Percentiles rank a stretch among this genome's conserved stretches.
Evolutionary conservation across 1,140 invertebrate genomes (phyloP).

Genomic region (Mactra quadrangularis): DNA sequence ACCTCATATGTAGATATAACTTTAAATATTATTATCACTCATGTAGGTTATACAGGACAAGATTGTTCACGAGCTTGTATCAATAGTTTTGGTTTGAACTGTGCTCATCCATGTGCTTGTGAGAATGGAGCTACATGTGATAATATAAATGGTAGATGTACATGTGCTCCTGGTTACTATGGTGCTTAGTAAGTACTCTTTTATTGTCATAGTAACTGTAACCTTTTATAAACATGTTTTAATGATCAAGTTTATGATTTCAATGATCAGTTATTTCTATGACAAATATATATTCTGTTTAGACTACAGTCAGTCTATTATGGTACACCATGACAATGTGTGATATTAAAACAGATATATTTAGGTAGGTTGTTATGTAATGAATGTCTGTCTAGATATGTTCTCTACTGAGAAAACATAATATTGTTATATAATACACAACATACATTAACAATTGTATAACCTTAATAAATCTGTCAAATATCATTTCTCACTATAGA

Average conservation of each 20-base stretch:
- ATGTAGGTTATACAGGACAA: constrained; percentile 16
- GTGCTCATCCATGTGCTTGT: constrained; percentile 31
- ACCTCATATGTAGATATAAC: neutral
- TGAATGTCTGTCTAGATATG: too few species aligned
- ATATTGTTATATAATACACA: too few species aligned
- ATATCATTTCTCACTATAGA: too few species aligned
- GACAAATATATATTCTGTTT: too few species aligned
- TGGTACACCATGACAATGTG: neutral
- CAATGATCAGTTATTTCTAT: neutral
- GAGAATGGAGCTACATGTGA: constrained; percentile 31
- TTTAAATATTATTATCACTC: neutral
- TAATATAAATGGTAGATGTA: constrained; percentile 45
- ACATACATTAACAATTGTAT: too few species aligned
- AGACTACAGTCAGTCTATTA: too few species aligned
- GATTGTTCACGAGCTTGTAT: constrained; percentile 6
- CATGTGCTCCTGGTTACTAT: constrained; percentile 8
- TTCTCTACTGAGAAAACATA: too few species aligned
- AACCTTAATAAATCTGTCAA: too few species aligned
- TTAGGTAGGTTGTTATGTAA: too few species aligned
- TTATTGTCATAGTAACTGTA: neutral
- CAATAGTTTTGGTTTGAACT: constrained; percentile 46
- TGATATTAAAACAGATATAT: too few species aligned
- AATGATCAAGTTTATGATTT: neutral
- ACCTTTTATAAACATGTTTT: neutral
- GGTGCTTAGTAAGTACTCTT: constrained; percentile 27